Evolutionary conservation across 2,888 invertebrate species (phyloP).

Genomic region (Apotomis betuletana): DNA sequence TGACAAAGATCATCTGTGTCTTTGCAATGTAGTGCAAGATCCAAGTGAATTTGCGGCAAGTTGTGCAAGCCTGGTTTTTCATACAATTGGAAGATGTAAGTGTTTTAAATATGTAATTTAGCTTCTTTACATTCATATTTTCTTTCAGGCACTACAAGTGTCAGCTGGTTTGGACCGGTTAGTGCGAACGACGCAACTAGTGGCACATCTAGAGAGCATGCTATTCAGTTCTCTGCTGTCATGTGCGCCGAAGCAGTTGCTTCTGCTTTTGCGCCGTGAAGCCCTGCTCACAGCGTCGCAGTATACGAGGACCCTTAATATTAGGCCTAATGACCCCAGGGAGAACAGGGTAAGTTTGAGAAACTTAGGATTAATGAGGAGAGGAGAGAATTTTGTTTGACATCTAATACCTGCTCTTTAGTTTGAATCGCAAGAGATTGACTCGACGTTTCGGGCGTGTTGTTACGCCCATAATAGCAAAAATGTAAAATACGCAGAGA

Average conservation of each 20-base stretch:
- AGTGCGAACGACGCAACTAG: conserved; percentile 91
- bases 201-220: conserved; percentile 92
- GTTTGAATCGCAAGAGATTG: no score
- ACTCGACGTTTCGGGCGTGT: no score
- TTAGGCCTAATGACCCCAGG: conserved; percentile 92
- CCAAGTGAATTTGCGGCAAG: no score
- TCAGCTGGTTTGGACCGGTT: conserved; percentile 91
- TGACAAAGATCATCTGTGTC: no score
- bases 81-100: no score
- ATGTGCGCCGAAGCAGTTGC: conserved; percentile 85
- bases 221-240: conserved; percentile 89
- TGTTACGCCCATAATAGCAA: no score
- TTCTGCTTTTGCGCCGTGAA: conserved; percentile 87
- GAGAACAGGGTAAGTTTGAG: conserved; percentile 85
- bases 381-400: no score
- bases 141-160: conserved; percentile 87
- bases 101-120: no score
- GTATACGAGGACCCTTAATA: conserved; percentile 86
- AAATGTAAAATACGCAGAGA: no score
- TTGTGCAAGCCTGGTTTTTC: no score
- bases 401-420: no score
- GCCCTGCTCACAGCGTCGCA: conserved; percentile 90
- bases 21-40: no score
- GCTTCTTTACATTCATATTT: background rate
- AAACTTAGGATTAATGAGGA: background rate